These are phyloP conservation scores for Andrena flavipes DNA, from an alignment of 2,888 invertebrate species.

Conservation along the genomic window DNA sequence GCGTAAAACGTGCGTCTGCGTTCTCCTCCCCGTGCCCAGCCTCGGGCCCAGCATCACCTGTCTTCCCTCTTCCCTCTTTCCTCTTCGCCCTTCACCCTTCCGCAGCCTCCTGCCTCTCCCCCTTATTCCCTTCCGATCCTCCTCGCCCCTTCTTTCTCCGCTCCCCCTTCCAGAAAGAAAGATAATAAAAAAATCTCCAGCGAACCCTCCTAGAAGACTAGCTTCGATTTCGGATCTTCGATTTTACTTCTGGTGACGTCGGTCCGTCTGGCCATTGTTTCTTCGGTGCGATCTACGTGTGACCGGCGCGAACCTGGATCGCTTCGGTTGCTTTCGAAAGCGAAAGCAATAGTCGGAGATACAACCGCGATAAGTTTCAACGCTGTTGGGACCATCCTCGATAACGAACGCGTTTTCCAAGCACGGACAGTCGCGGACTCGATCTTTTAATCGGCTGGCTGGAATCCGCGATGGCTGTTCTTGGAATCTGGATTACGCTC, in stretches of 20 bases:
- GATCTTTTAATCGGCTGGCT: conserved; percentile 16
- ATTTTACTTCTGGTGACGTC: conserved; percentile 21
- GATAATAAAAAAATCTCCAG: conserved; percentile 46
- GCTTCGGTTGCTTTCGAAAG: neutral
- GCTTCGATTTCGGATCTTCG: conserved; percentile 42
- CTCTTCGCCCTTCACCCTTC: conserved; percentile 52
- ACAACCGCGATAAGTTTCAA: no score
- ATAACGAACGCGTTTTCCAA: neutral
- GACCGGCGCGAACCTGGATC: neutral
- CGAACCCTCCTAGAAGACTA: conserved; percentile 26
- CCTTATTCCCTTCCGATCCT: conserved; percentile 22
- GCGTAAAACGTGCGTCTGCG: conserved; percentile 74
- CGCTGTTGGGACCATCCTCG: no score
- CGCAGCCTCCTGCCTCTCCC: conserved; percentile 44
- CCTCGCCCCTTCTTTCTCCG: conserved; percentile 42
- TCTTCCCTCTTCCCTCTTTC: conserved; percentile 76
- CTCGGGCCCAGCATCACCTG: conserved; percentile 83
- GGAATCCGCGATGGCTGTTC: conserved; percentile 3
- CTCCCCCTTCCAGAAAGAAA: conserved; percentile 31
- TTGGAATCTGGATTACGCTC: conserved; percentile 32
- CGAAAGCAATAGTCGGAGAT: neutral
- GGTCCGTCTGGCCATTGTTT: neutral
- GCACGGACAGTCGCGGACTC: neutral
- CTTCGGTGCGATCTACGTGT: neutral
- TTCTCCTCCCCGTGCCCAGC: conserved; percentile 63